Percentiles rank a stretch among this genome's conserved stretches.
Evolutionary conservation across 1,140 invertebrate species (phyloP).

Genomic region (Lepidurus apus): DNA sequence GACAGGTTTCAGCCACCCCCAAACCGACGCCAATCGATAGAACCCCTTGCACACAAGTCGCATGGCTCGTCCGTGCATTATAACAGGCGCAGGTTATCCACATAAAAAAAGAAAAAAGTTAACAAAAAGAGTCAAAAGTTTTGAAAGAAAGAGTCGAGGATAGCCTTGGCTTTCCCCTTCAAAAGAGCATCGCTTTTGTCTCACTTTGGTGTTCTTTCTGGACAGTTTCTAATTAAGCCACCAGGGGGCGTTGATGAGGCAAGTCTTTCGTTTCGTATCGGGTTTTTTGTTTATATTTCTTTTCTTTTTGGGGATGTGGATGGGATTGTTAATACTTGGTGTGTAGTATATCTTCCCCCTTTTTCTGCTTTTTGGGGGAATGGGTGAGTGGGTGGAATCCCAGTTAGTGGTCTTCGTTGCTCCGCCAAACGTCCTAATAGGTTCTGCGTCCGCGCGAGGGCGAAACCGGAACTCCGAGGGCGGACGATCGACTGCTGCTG

Average conservation of each 20-base stretch:
- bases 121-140: not conserved
- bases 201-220: not conserved
- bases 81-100: not conserved
- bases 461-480: not conserved
- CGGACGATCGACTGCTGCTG: constrained; percentile 21
- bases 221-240: too few relatives aligned
- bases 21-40: not conserved
- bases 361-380: not conserved
- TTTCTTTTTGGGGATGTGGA: not conserved
- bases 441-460: constrained; percentile 12
- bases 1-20: constrained; percentile 7
- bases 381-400: not conserved
- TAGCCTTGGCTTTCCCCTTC: not conserved
- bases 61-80: not conserved
- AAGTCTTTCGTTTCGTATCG: too few relatives aligned
- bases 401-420: not conserved
- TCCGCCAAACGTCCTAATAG: not conserved
- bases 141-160: not conserved
- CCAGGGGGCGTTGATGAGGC: too few relatives aligned
- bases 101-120: not conserved
- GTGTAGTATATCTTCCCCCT: not conserved
- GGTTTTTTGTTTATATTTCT: not conserved
- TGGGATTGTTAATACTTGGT: not conserved
- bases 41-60: not conserved
- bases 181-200: not conserved